phyloP scores from a whole-genome alignment of 1,140 invertebrate genomes.

The Drosophila yakuba region DNA sequence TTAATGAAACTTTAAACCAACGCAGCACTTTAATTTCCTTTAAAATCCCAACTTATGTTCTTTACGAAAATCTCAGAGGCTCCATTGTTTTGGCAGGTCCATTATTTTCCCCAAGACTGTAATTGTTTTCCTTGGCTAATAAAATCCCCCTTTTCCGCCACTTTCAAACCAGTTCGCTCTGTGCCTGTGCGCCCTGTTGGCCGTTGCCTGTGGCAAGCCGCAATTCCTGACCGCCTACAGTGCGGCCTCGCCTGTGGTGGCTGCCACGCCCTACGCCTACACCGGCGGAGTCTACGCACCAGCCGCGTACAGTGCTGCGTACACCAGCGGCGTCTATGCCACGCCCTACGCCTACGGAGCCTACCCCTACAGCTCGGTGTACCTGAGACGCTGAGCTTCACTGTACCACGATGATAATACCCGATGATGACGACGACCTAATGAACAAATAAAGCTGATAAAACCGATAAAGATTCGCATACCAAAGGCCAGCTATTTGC shows the following conservation, averaged over 20 bases:
- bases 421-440: slow-evolving; percentile 33
- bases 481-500: slow-evolving; percentile 37
- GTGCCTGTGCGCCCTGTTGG: slow-evolving; percentile 72
- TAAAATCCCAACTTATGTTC: too few relatives aligned
- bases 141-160: not conserved
- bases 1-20: not conserved
- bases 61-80: too few relatives aligned
- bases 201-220: slow-evolving; percentile 74
- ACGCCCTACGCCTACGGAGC: slow-evolving; percentile 61
- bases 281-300: slow-evolving; percentile 62
- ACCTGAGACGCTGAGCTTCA: slow-evolving; percentile 59
- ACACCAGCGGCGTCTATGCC: slow-evolving; percentile 68
- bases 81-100: not conserved
- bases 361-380: slow-evolving; percentile 71
- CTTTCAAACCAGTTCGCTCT: slow-evolving; percentile 62
- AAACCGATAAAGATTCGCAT: slow-evolving; percentile 33
- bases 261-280: slow-evolving; percentile 73
- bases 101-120: not conserved
- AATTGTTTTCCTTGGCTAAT: slow-evolving; percentile 15
- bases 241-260: slow-evolving; percentile 54
- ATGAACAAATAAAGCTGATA: slow-evolving; percentile 60
- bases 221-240: slow-evolving; percentile 69
- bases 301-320: slow-evolving; percentile 57
- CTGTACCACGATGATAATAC: slow-evolving; percentile 33
- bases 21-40: too few relatives aligned